These are phyloP conservation scores for Patella depressa DNA, from an alignment of 2,888 invertebrate genomes.

Conservation along the genomic window DNA sequence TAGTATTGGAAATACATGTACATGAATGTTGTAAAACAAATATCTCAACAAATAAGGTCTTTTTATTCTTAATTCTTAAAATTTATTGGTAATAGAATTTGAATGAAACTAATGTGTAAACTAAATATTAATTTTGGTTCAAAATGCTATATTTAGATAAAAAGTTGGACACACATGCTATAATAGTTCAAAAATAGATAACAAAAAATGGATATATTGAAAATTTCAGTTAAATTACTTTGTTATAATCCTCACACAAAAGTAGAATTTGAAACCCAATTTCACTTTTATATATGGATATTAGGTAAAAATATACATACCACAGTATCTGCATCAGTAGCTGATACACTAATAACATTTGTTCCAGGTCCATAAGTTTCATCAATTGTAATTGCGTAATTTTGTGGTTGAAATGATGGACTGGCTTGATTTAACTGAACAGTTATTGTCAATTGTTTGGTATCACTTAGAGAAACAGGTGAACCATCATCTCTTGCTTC, in stretches of 20 bases:
- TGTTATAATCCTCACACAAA: too few relatives aligned
- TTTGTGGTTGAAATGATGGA: slow-evolving; percentile 40
- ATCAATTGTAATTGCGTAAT: slow-evolving; percentile 39
- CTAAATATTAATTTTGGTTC: neutral
- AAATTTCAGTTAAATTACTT: too few relatives aligned
- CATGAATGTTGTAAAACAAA: too few relatives aligned
- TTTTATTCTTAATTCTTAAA: neutral
- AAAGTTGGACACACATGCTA: too few relatives aligned
- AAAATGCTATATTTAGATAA: neutral
- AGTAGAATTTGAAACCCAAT: too few relatives aligned
- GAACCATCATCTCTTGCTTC: slow-evolving; percentile 53
- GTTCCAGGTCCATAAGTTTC: slow-evolving; percentile 34
- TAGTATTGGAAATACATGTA: too few relatives aligned
- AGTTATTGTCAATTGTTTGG: slow-evolving; percentile 41
- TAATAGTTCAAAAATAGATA: too few relatives aligned
- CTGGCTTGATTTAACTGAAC: slow-evolving; percentile 44
- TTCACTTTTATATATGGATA: neutral
- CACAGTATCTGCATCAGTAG: slow-evolving; percentile 47
- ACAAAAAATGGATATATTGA: too few relatives aligned
- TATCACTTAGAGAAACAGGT: slow-evolving; percentile 40
- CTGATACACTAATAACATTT: slow-evolving; percentile 44
- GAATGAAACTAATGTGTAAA: too few relatives aligned
- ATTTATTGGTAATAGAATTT: neutral
- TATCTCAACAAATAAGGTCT: slow-evolving; percentile 11
- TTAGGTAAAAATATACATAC: slow-evolving; percentile 34